These are phyloP conservation scores for Trachelus troglodyta DNA, from an alignment of 2,888 invertebrate genomes.

Conservation along the genomic window DNA sequence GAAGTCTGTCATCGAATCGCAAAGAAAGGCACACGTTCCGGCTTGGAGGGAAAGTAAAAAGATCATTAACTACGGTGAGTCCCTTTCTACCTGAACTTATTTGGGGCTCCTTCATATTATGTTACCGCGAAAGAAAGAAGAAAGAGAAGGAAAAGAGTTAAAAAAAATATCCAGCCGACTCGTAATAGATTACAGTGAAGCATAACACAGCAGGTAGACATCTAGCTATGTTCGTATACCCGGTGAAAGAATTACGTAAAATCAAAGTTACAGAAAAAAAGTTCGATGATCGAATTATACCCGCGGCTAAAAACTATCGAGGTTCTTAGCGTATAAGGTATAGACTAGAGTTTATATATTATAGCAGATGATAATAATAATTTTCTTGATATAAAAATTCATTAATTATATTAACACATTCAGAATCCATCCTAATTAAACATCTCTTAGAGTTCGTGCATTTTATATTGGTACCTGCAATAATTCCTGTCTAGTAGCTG, in stretches of 20 bases:
- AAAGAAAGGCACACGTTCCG: slow-evolving; percentile 15
- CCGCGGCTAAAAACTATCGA: not conserved
- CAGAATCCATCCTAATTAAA: not conserved
- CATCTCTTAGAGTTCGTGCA: not conserved
- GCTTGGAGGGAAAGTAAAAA: slow-evolving; percentile 28
- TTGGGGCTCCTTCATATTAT: not conserved
- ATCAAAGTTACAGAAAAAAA: not conserved
- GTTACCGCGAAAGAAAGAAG: not conserved
- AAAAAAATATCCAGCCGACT: not conserved
- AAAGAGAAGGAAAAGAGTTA: not conserved
- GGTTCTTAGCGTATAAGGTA: not conserved
- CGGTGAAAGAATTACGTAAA: not conserved
- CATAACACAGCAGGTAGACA: not conserved
- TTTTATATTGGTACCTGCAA: not conserved
- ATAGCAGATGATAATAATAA: not conserved
- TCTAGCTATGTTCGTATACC: not conserved
- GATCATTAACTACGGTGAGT: slow-evolving; percentile 4
- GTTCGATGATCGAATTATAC: not conserved
- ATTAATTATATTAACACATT: not conserved
- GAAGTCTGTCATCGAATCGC: slow-evolving; percentile 15
- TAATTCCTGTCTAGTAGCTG: not conserved
- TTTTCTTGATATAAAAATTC: not conserved
- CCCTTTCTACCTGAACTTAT: not conserved
- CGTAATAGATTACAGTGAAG: not conserved
- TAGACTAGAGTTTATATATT: not conserved